Evolutionary conservation across 2,888 invertebrate genomes (phyloP).

Genomic region (Melanotus villosus): DNA sequence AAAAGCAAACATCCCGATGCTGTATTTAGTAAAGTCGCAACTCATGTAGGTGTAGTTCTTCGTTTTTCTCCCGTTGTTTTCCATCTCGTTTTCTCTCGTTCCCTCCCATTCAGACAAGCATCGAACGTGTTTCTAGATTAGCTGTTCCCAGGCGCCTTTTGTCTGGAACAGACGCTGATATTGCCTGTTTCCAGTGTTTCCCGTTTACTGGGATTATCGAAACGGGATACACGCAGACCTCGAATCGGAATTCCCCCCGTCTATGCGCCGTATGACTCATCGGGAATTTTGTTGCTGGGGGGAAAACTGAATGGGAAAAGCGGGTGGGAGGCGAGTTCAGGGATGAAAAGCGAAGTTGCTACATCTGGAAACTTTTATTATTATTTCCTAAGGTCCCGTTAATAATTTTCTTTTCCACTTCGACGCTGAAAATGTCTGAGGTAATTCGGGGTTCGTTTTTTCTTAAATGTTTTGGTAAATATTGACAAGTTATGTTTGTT

Average conservation of each 20-base stretch:
- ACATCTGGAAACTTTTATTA: slow-evolving; percentile 16
- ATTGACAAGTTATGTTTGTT: too few species aligned
- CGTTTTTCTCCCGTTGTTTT: neutral
- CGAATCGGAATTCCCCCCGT: slow-evolving; percentile 39
- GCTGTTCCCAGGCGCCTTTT: slow-evolving; percentile 13
- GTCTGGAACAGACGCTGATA: slow-evolving; percentile 19
- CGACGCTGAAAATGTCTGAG: neutral
- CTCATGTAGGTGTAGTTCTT: neutral
- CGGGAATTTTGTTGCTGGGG: slow-evolving; percentile 48
- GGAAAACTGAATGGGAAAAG: slow-evolving; percentile 32
- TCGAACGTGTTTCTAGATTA: neutral
- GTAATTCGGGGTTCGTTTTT: neutral
- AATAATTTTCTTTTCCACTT: slow-evolving; percentile 5
- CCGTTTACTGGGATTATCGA: slow-evolving; percentile 29
- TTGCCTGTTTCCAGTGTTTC: slow-evolving; percentile 21
- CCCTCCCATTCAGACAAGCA: neutral
- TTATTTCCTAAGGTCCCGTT: neutral
- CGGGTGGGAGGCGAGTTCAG: neutral
- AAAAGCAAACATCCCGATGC: too few species aligned
- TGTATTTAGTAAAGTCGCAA: neutral
- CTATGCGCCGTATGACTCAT: slow-evolving; percentile 48
- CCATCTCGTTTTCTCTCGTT: neutral
- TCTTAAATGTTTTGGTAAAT: too few species aligned
- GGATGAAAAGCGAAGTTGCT: slow-evolving; percentile 7
- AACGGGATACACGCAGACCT: slow-evolving; percentile 30